A percentile compares a stretch with the other conserved stretches of the same genome.
These are phyloP conservation scores for Philonicus albiceps DNA, from an alignment of 2,888 invertebrate species.

Conservation along the genomic window DNA sequence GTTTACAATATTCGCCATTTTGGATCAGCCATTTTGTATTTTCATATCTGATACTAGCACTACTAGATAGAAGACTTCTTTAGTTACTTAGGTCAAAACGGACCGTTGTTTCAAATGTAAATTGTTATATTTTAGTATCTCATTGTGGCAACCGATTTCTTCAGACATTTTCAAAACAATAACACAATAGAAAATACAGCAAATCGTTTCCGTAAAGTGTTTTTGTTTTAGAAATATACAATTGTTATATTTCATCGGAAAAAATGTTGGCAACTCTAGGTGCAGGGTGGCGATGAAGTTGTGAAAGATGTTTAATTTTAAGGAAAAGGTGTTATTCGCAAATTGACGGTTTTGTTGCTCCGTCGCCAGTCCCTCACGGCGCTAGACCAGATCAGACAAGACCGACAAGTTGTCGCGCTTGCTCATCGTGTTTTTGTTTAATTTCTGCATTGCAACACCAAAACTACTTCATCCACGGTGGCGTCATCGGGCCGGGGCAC, in stretches of 20 bases:
- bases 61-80: too few species aligned
- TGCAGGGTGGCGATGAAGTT: background rate
- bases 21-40: too few species aligned
- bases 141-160: too few species aligned
- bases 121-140: too few species aligned
- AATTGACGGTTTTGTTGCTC: background rate
- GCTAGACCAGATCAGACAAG: background rate
- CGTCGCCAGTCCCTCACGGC: background rate
- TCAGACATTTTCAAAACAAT: too few species aligned
- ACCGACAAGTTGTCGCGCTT: background rate
- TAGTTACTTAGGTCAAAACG: too few species aligned
- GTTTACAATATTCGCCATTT: too few species aligned
- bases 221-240: background rate
- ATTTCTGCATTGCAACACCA: slow-evolving; percentile 17
- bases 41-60: too few species aligned
- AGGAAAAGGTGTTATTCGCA: background rate
- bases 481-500: slow-evolving; percentile 22
- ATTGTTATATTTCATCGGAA: background rate
- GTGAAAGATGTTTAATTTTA: background rate
- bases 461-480: background rate
- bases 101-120: too few species aligned
- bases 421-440: slow-evolving; percentile 1
- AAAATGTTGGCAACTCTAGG: background rate
- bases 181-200: too few species aligned
- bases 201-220: background rate